Percentiles rank a stretch among this genome's conserved stretches.
Conservation (phyloP, 2,797 vertebrate genomes). For the Lacerta viridis region DNA sequence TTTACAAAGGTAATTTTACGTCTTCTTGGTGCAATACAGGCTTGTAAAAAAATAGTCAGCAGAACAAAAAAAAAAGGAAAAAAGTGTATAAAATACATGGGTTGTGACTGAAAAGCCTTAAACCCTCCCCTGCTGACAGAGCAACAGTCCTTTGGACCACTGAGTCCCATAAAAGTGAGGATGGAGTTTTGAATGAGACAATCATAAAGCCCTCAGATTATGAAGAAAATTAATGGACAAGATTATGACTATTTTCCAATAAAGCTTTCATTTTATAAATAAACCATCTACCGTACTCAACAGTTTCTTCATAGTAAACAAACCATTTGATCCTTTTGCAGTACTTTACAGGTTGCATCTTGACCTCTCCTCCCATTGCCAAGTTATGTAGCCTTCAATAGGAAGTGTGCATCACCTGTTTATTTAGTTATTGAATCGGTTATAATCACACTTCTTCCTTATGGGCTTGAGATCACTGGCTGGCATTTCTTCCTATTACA, state of each 20-base stretch:
- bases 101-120: not conserved
- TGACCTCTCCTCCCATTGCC: not conserved
- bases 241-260: not conserved
- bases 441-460: not conserved
- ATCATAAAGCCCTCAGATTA: constrained; percentile 6
- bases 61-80: not conserved
- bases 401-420: not conserved
- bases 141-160: constrained; percentile 19
- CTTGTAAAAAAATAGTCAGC: not conserved
- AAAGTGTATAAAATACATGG: constrained; percentile 16
- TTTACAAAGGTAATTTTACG: not conserved
- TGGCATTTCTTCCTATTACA: not conserved
- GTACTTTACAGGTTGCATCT: not conserved
- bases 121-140: constrained; percentile 28
- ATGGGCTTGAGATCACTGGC: not conserved
- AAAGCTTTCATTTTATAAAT: not conserved
- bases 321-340: not conserved
- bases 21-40: not conserved
- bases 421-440: not conserved
- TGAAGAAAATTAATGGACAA: not conserved
- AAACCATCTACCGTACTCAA: not conserved
- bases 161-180: not conserved
- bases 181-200: not conserved
- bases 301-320: constrained; percentile 11
- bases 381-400: not conserved